A percentile compares a stretch with the other conserved stretches of the same genome.
Conservation (phyloP, 2,888 invertebrate species). For the Caenorhabditis sp. region DNA sequence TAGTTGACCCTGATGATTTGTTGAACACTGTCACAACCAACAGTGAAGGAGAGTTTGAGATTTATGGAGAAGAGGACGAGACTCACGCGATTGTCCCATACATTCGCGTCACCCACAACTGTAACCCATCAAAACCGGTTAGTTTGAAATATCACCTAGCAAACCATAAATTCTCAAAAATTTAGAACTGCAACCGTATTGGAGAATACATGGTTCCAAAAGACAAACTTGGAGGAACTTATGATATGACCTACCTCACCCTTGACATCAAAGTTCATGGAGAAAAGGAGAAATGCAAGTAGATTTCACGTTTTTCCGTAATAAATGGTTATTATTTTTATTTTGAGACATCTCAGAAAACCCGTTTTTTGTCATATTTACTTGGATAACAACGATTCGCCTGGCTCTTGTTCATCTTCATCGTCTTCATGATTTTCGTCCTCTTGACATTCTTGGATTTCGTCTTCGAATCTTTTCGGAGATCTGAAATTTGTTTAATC, state of each 20-base stretch:
- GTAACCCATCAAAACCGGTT: constrained; percentile 49
- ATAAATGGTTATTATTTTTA: not conserved
- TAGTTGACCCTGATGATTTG: constrained; percentile 59
- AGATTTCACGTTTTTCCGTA: no score
- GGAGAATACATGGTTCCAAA: constrained; percentile 46
- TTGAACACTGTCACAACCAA: constrained; percentile 47
- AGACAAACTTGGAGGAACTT: constrained; percentile 52
- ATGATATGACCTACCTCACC: constrained; percentile 58
- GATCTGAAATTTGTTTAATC: not conserved
- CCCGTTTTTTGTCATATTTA: not conserved
- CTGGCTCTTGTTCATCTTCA: not conserved
- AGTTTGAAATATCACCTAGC: constrained; percentile 1
- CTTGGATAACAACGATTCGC: not conserved
- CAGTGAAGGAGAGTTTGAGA: constrained; percentile 49
- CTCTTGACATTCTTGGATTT: not conserved
- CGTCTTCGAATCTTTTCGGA: not conserved
- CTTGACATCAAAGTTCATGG: constrained; percentile 58
- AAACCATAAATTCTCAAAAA: no score
- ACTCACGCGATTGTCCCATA: constrained; percentile 53
- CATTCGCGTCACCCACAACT: constrained; percentile 51
- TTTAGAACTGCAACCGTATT: constrained; percentile 48
- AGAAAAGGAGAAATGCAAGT: constrained; percentile 55
- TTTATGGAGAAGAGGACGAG: constrained; percentile 57
- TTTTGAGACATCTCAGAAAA: not conserved
- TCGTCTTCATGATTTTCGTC: not conserved